phyloP scores from a whole-genome alignment of 2,888 invertebrate species.

The Ganaspis brasiliensis region DNA sequence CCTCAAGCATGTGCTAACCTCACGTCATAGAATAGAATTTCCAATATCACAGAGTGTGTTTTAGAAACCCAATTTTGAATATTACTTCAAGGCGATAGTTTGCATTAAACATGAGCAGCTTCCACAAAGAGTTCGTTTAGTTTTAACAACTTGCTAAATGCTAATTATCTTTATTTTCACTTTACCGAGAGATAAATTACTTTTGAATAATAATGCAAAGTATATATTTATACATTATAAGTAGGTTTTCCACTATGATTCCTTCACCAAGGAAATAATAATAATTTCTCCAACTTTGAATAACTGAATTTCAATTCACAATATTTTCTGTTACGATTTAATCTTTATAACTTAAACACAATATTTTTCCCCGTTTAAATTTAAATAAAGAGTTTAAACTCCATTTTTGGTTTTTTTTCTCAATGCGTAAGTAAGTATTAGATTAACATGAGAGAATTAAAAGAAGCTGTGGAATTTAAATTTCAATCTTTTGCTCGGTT shows the following conservation, averaged over 20 bases:
- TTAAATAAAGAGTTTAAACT: too few relatives aligned
- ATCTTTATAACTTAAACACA: too few relatives aligned
- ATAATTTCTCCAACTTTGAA: not conserved
- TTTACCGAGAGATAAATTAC: not conserved
- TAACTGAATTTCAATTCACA: too few relatives aligned
- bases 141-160: slow-evolving; percentile 12
- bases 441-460: not conserved
- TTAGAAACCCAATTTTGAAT: slow-evolving; percentile 23
- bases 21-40: not conserved
- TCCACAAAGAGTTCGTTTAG: slow-evolving; percentile 8
- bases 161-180: slow-evolving; percentile 12
- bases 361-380: too few relatives aligned
- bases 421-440: not conserved
- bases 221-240: not conserved
- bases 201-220: not conserved
- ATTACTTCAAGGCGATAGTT: not conserved
- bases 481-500: not conserved
- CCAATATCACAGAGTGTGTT: slow-evolving; percentile 6
- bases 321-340: too few relatives aligned
- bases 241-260: too few relatives aligned
- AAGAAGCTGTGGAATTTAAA: not conserved
- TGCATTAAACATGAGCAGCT: slow-evolving; percentile 10
- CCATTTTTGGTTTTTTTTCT: not conserved
- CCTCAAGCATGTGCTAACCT: too few relatives aligned
- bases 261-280: not conserved